A percentile compares a stretch with the other conserved stretches of the same genome.
Conservation (phyloP, 2,113 vertebrate genomes). For the Thunnus thynnus region DNA sequence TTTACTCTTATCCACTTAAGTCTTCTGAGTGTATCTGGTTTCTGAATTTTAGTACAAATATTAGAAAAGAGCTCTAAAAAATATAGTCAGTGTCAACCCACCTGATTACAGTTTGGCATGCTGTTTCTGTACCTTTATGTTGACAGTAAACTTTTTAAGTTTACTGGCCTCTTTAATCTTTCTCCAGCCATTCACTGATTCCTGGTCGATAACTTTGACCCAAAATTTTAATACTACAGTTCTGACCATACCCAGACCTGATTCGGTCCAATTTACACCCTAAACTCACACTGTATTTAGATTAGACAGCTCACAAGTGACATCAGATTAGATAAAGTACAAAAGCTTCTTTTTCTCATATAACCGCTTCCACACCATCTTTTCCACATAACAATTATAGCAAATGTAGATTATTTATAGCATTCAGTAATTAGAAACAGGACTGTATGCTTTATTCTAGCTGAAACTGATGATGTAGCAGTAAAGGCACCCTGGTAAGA, state of each 20-base stretch:
- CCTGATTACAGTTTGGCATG: too few species aligned
- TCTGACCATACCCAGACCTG: background rate
- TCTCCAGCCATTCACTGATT: too few species aligned
- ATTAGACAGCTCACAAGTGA: background rate
- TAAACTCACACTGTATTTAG: background rate
- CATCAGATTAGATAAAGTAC: constrained; percentile 13
- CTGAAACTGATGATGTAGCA: constrained; percentile 47
- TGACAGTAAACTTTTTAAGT: too few species aligned
- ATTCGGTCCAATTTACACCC: background rate
- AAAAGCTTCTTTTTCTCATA: background rate
- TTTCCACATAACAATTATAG: background rate
- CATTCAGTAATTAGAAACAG: constrained; percentile 48
- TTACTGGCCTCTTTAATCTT: too few species aligned
- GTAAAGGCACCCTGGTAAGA: constrained; percentile 31
- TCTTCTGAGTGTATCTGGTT: background rate
- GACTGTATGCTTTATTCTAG: constrained; percentile 20
- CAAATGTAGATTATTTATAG: constrained; percentile 42
- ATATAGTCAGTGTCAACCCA: background rate
- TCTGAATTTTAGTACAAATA: constrained; percentile 8
- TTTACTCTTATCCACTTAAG: too few species aligned
- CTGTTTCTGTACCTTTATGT: too few species aligned
- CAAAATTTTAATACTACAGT: too few species aligned
- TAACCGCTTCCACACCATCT: background rate
- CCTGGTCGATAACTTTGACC: too few species aligned
- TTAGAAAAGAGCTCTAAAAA: background rate